Conservation (phyloP, 1,140 invertebrate species). For the Chironomus striatipennis region DNA sequence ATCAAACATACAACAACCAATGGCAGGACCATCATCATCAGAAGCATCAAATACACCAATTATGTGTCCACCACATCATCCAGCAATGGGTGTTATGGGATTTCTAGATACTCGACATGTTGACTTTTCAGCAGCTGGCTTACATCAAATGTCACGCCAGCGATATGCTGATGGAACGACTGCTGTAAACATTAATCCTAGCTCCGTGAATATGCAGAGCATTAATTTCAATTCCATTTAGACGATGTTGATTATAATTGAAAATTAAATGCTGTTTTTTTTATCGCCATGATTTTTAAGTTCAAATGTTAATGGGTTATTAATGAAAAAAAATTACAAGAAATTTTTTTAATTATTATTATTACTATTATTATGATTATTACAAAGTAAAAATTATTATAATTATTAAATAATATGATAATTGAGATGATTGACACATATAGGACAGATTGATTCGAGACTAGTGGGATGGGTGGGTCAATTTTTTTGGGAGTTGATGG, state of each 20-base stretch:
- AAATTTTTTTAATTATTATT: not conserved
- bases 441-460: no score
- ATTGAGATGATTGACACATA: no score
- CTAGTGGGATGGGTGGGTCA: no score
- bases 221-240: slow-evolving; percentile 66
- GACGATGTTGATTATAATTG: slow-evolving; percentile 31
- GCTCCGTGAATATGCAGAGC: slow-evolving; percentile 57
- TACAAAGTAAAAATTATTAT: not conserved
- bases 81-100: slow-evolving; percentile 45
- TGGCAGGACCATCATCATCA: slow-evolving; percentile 45
- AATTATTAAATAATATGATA: not conserved
- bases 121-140: slow-evolving; percentile 41
- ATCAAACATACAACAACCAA: slow-evolving; percentile 42
- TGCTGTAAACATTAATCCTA: slow-evolving; percentile 38
- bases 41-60: slow-evolving; percentile 41
- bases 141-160: slow-evolving; percentile 43
- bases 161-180: slow-evolving; percentile 41
- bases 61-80: slow-evolving; percentile 42
- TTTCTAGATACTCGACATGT: slow-evolving; percentile 52
- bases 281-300: slow-evolving; percentile 17
- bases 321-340: not conserved
- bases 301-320: slow-evolving; percentile 19
- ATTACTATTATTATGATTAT: slow-evolving; percentile 11
- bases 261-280: not conserved
- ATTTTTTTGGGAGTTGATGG: no score